Percentiles rank a stretch among this genome's conserved stretches.
These are phyloP conservation scores for Wasmannia auropunctata DNA, from an alignment of 1,140 invertebrate species.

Conservation along the genomic window DNA sequence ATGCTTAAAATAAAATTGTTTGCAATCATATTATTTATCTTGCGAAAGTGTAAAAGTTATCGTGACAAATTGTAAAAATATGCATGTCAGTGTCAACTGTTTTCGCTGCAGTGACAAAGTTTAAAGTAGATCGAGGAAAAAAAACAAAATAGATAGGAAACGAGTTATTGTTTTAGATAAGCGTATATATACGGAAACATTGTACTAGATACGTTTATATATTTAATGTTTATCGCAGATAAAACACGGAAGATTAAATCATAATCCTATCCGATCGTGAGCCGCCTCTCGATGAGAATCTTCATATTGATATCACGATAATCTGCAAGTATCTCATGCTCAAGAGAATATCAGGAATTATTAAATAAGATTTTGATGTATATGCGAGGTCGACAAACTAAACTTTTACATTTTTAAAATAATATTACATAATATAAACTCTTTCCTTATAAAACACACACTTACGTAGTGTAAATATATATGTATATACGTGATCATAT, in stretches of 20 bases:
- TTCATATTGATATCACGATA: not conserved
- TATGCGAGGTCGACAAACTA: not conserved
- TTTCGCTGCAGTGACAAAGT: not conserved
- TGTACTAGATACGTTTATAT: not conserved
- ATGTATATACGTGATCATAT: not conserved
- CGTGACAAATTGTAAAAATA: not conserved
- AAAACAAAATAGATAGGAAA: conserved; percentile 6
- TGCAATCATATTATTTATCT: conserved; percentile 30
- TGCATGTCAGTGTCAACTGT: not conserved
- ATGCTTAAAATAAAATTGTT: conserved; percentile 12
- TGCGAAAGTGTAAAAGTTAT: conserved; percentile 5
- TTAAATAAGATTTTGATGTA: not conserved
- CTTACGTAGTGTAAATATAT: not conserved
- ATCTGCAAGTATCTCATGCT: not conserved
- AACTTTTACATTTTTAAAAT: not conserved
- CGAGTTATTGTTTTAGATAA: conserved; percentile 43
- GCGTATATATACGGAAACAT: conserved; percentile 5
- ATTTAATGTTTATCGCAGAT: not conserved
- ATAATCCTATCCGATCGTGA: not conserved
- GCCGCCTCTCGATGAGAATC: not conserved
- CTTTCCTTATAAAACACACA: not conserved
- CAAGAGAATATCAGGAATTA: not conserved
- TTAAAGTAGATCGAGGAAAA: conserved; percentile 7
- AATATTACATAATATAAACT: not conserved
- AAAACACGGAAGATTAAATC: not conserved